Evolutionary conservation across 2,113 vertebrate species (phyloP).

Genomic region (Lagopus leucura): DNA sequence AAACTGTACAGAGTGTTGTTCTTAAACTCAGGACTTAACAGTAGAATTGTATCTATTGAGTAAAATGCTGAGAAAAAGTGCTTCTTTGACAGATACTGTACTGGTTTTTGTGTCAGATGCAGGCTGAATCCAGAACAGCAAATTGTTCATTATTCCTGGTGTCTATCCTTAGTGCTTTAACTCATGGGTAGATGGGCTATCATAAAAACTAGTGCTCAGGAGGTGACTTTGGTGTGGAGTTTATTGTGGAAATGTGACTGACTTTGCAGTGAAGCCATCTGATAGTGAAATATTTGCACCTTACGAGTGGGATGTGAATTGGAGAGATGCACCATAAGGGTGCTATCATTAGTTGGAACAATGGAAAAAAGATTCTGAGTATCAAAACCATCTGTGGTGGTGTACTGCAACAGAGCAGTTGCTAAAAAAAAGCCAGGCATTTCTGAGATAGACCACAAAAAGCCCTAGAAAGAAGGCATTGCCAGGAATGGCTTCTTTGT

Average conservation of each 20-base stretch:
- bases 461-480: neutral
- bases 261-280: neutral
- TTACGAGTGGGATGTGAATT: neutral
- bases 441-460: neutral
- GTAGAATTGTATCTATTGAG: neutral
- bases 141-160: neutral
- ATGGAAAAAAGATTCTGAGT: neutral
- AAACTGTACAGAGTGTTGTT: neutral
- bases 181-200: neutral
- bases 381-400: fast-evolving
- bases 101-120: neutral
- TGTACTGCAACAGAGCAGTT: neutral
- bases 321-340: neutral
- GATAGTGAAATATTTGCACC: neutral
- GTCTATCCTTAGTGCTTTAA: neutral
- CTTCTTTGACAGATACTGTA: neutral
- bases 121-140: neutral
- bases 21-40: fast-evolving
- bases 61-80: neutral
- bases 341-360: neutral
- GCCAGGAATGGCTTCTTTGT: neutral
- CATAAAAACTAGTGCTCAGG: neutral
- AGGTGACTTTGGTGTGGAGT: neutral
- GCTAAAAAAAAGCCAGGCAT: neutral
- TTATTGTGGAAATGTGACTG: neutral